These are phyloP conservation scores for Syngnathus acus DNA, from an alignment of 2,797 vertebrate species.

Conservation along the genomic window DNA sequence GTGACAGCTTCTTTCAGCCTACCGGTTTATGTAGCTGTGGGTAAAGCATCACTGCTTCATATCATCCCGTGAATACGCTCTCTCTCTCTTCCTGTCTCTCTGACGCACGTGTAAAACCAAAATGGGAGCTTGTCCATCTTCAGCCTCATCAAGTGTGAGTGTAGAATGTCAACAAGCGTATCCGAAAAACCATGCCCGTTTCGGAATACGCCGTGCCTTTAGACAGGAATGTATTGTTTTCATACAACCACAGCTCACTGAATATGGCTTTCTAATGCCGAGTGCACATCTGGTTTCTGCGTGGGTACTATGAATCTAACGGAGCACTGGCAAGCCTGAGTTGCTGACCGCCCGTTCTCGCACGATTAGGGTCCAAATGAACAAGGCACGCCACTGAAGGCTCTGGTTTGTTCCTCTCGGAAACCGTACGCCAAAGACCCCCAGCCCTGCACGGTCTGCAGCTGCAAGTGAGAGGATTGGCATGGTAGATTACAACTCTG, in stretches of 20 bases:
- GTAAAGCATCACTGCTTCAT: slow-evolving; percentile 43
- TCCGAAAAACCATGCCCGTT: slow-evolving; percentile 46
- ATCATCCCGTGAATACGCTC: slow-evolving; percentile 37
- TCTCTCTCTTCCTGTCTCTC: slow-evolving; percentile 12
- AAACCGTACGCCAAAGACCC: slow-evolving; percentile 61
- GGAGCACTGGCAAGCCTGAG: slow-evolving; percentile 49
- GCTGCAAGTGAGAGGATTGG: slow-evolving; percentile 62
- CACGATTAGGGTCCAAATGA: slow-evolving; percentile 55
- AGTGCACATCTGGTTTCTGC: slow-evolving; percentile 67
- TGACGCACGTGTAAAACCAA: slow-evolving; percentile 53
- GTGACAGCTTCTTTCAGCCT: slow-evolving; percentile 49
- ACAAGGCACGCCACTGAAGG: slow-evolving; percentile 49
- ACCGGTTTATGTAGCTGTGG: slow-evolving; percentile 47
- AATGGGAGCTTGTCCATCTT: slow-evolving; percentile 52
- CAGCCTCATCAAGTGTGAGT: slow-evolving; percentile 43
- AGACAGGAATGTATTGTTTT: slow-evolving; percentile 65
- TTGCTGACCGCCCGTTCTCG: slow-evolving; percentile 62
- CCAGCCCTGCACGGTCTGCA: slow-evolving; percentile 62
- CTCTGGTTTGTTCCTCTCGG: slow-evolving; percentile 57
- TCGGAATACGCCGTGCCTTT: slow-evolving; percentile 57
- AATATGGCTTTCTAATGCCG: slow-evolving; percentile 51
- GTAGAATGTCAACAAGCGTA: slow-evolving; percentile 54
- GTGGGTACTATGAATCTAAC: slow-evolving; percentile 57
- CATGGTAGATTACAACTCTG: slow-evolving; percentile 73
- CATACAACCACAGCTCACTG: slow-evolving; percentile 44